Evolutionary conservation across 2,888 invertebrate genomes (phyloP), one percentile per base, ranked within the genome.

Genomic region (Drosophila multiciliata): DNA sequence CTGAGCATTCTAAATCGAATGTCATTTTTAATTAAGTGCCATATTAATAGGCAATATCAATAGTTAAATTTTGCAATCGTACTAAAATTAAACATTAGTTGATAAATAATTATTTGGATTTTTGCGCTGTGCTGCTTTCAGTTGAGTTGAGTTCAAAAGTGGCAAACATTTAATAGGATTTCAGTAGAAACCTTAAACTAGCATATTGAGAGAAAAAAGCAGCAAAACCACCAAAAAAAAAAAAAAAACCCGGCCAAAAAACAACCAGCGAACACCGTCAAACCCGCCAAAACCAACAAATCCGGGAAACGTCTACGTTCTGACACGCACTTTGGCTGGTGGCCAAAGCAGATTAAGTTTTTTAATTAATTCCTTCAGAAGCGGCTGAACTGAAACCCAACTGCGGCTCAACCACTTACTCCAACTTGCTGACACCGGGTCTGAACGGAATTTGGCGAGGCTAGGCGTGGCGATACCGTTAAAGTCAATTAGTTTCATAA

Each of bases 401-500:
- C 53, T 53, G 57, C 61, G 59, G 63, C 60, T 53, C 48, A 66
- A 58, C 64, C 59, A 78, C 65, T 78, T 68, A 62, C 48, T 54
- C 11, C 48, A 17, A 71, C 71, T 65, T 52, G 12, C 29, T 12
- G 17, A 36, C 54, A 54, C 61, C 32, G 50, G 26, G 6, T 45
- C 26, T 26, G 29, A 23, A 36, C 33, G 35, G 40, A 38, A 23
- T 50, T n/a, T 23, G 40, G n/a, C 2, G 17, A 12, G 2, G 29
- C 15, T 32, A 6, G 40, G 38, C 26, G 38, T 12, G 66, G 29
- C 17, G 66, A 32, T 45, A 49, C 54, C 66, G 59, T 79, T 83
- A 78, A 82, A 82, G 69, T 80, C 84, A 85, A 87, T 85, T 85
- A 78, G 87, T 84, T 82, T 87, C 80, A 80, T 80, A 82, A 85